Percentiles rank a stretch among this genome's conserved stretches.
phyloP scores from a whole-genome alignment of 2,113 vertebrate species.

The Talpa occidentalis region DNA sequence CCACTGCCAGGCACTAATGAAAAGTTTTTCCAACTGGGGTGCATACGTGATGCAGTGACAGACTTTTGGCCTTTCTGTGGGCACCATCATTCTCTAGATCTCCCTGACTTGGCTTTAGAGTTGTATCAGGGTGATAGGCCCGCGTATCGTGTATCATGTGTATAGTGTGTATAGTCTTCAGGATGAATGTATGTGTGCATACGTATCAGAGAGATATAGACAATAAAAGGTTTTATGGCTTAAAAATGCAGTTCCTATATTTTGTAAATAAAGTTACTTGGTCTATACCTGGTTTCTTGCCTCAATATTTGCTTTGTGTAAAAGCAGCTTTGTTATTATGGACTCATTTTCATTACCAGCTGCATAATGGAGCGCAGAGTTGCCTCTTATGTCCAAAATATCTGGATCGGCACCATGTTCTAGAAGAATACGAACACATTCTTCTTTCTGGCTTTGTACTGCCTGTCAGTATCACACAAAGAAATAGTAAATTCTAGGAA shows the following conservation, averaged over 20 bases:
- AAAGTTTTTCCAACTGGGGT: background rate
- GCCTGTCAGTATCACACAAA: too few species aligned
- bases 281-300: too few species aligned
- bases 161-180: background rate
- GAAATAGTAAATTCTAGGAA: too few species aligned
- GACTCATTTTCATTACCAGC: too few species aligned
- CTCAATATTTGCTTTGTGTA: too few species aligned
- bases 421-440: too few species aligned
- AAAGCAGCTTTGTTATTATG: too few species aligned
- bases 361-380: conserved; percentile 76
- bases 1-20: background rate
- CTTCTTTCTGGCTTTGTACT: too few species aligned
- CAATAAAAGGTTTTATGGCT: conserved; percentile 2
- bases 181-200: background rate
- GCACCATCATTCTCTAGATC: background rate
- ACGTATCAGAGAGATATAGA: too few species aligned
- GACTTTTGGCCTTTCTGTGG: background rate
- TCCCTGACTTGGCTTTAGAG: background rate
- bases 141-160: too few species aligned
- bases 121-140: background rate
- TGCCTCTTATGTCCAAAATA: conserved; percentile 78
- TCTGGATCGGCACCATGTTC: too few species aligned
- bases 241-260: background rate
- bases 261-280: too few species aligned
- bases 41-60: background rate